A percentile compares a stretch with the other conserved stretches of the same genome.
Conservation (phyloP, 2,113 vertebrate species). For the Neopipo cinnamomea region DNA sequence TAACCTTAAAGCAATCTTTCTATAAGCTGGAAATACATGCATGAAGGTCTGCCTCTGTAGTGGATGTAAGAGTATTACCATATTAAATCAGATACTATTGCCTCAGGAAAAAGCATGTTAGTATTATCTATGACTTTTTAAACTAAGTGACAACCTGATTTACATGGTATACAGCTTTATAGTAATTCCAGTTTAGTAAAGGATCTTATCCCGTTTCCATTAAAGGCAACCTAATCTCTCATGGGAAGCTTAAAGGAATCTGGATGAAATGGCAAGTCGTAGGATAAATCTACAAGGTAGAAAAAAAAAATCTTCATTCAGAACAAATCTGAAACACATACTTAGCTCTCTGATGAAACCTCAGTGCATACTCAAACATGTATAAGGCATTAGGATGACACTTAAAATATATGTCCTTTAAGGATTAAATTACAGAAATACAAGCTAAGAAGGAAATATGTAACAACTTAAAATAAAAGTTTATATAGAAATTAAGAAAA, state of each 20-base stretch:
- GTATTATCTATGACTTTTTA: constrained; percentile 20
- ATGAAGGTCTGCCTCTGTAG: neutral
- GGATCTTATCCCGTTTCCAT: neutral
- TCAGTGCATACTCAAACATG: neutral
- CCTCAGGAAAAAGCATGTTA: neutral
- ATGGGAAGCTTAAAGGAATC: neutral
- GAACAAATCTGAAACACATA: neutral
- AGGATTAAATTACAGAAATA: neutral
- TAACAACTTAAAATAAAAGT: neutral
- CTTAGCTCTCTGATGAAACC: neutral
- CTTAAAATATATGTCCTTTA: neutral
- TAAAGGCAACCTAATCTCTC: constrained; percentile 19
- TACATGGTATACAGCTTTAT: neutral
- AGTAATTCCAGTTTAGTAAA: constrained; percentile 30
- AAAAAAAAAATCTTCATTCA: neutral
- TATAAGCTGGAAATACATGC: neutral
- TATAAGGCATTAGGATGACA: neutral
- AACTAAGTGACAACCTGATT: constrained; percentile 49
- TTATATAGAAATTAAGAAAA: neutral
- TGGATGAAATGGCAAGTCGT: neutral
- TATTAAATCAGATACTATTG: constrained; percentile 25
- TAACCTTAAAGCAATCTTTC: neutral
- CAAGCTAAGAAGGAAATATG: neutral
- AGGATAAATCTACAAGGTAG: neutral
- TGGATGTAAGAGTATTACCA: neutral